phyloP scores from a whole-genome alignment of 2,797 vertebrate genomes.

The Sarcophilus harrisii region DNA sequence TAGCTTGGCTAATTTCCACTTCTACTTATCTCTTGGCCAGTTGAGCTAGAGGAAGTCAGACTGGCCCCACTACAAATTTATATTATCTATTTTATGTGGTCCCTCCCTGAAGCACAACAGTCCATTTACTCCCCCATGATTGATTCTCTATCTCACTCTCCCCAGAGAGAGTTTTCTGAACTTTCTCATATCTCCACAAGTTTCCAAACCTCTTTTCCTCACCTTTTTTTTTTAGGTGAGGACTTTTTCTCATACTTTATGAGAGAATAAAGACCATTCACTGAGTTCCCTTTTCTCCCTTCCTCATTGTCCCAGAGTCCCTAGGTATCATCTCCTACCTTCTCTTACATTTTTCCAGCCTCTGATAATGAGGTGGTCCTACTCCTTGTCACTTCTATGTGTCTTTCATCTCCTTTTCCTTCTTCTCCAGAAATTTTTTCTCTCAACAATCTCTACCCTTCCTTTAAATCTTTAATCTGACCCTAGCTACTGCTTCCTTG shows the following conservation, averaged over 20 bases:
- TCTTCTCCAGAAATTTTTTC: neutral
- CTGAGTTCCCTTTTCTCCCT: neutral
- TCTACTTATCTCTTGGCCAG: neutral
- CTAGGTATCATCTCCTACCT: neutral
- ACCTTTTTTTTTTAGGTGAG: neutral
- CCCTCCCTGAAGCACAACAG: neutral
- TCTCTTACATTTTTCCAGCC: neutral
- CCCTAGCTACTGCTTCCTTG: neutral
- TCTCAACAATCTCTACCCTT: neutral
- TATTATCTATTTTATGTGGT: neutral
- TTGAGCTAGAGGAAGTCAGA: neutral
- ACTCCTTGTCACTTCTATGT: neutral
- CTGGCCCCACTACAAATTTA: neutral
- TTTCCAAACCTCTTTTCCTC: neutral
- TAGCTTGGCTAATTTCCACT: neutral
- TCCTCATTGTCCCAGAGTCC: neutral
- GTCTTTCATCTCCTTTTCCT: neutral
- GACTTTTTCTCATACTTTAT: neutral
- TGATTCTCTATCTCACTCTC: neutral
- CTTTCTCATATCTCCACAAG: neutral
- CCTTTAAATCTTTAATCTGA: neutral
- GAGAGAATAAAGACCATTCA: neutral
- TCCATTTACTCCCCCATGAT: neutral
- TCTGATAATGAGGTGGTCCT: neutral
- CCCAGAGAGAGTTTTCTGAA: neutral